These are phyloP conservation scores for Thelaira solivaga DNA, from an alignment of 2,888 invertebrate species.

Conservation along the genomic window DNA sequence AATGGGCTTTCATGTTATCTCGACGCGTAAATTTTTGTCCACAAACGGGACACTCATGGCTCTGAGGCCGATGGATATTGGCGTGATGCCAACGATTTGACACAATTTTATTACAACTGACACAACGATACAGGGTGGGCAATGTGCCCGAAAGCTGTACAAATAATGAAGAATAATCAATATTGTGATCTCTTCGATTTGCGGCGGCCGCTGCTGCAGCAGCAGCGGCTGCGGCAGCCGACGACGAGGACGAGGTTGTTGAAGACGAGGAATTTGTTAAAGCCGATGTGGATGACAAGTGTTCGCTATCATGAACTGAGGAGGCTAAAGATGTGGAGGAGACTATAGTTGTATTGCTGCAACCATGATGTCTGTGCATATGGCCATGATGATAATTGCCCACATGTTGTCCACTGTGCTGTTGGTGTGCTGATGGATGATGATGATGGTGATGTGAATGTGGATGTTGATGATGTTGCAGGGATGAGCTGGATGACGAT, in stretches of 20 bases:
- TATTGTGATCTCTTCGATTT: constrained; percentile 77
- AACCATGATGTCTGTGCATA: constrained; percentile 45
- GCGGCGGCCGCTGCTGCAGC: constrained; percentile 73
- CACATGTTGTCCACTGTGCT: constrained; percentile 51
- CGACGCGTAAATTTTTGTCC: constrained; percentile 81
- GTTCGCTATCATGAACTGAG: constrained; percentile 52
- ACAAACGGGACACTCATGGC: constrained; percentile 80
- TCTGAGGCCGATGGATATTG: constrained; percentile 80
- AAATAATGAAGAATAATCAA: constrained; percentile 77
- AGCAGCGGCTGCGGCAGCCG: constrained; percentile 68
- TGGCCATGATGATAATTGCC: constrained; percentile 55
- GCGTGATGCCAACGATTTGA: constrained; percentile 82
- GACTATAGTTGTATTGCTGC: constrained; percentile 52
- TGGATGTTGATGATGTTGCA: constrained; percentile 41
- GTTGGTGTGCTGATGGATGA: constrained; percentile 38
- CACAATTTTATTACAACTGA: constrained; percentile 81
- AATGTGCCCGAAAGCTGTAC: constrained; percentile 77
- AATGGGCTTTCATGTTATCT: constrained; percentile 82
- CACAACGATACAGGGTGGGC: constrained; percentile 79
- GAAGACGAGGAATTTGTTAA: constrained; percentile 64
- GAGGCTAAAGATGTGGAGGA: constrained; percentile 47
- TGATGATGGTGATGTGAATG: constrained; percentile 46
- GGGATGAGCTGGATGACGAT: constrained; percentile 25
- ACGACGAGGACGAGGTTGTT: constrained; percentile 66
- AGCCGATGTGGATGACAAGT: constrained; percentile 49